Evolutionary conservation across 1,140 invertebrate species (phyloP), one percentile per base, ranked within the genome.

Genomic region (Acromyrmex echinatior): DNA sequence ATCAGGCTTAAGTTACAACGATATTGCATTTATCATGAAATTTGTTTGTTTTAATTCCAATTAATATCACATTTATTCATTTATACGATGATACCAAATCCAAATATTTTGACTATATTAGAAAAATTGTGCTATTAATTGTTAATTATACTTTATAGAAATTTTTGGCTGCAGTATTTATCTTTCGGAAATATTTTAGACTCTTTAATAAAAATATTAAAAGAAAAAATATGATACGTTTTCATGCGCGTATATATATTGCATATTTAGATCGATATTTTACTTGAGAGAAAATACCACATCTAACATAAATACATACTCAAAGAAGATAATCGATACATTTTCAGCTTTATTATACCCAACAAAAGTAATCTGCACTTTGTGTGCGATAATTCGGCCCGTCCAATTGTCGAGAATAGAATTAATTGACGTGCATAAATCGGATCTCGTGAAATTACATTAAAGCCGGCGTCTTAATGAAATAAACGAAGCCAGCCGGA

Each of bases 391-490:
- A 35, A 63, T 76, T 74, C 25, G 16, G 7, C 25, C 25, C 4
- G 10, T 58, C 2, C 68, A 74, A 74, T 82, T 74, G 35, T 12
- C 9, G 35, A 2, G 39, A 74, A 84, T 63, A 16, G 45, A 51
- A 84, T 76, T 84, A 76, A 76, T 84, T 76, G 58, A 62, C 39
- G 39, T 49, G 25, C 25, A 35, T 76, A 82, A 73, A 73, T 60
- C 25, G 12, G 71, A 14, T 7, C 45, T 16, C 31, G 45, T 25
- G 4, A 84, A 84, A 84, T 84, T 63, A 76, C 56, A 84, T 74
- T 84, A 84, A 84, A 74, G 18, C 12, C n/a, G 63, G 28, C 12
- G 35, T 74, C 39, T 84, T 84, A 62, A 84, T 84, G 28, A 84
- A 76, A 84, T 74, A 84, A 80, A 80, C 63, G 78, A 80, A 76